These are phyloP conservation scores for Bradypus variegatus DNA, from an alignment of 2,797 vertebrate genomes.

Conservation along the genomic window DNA sequence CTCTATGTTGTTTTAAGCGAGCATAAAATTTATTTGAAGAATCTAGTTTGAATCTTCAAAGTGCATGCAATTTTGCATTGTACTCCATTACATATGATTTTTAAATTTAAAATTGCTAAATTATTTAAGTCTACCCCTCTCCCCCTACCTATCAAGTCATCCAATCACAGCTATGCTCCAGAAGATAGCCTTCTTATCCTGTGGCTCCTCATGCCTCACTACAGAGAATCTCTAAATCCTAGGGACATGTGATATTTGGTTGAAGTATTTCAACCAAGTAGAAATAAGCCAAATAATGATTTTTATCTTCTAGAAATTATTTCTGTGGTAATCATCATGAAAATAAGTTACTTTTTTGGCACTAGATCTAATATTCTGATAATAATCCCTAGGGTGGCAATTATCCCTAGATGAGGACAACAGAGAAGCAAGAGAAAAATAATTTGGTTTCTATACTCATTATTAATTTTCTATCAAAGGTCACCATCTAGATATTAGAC, in stretches of 20 bases:
- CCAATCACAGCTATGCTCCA: background rate
- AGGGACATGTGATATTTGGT: background rate
- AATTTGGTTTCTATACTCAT: background rate
- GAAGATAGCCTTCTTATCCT: background rate
- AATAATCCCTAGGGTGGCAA: background rate
- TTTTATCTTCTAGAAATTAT: slow-evolving; percentile 26
- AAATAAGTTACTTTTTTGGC: background rate
- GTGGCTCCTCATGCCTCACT: accelerated
- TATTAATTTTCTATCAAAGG: background rate
- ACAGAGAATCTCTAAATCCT: background rate
- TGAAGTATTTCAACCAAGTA: background rate
- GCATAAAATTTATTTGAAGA: background rate
- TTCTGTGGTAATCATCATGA: background rate
- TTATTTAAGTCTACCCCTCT: background rate
- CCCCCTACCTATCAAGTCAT: background rate
- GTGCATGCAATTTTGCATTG: background rate
- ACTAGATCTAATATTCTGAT: background rate
- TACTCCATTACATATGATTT: background rate
- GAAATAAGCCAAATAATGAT: background rate
- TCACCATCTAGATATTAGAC: background rate
- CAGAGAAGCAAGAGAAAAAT: slow-evolving; percentile 9
- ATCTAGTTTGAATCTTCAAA: background rate
- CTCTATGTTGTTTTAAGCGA: background rate
- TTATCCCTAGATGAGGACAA: background rate
- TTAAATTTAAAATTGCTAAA: background rate